Percentiles rank a stretch among this genome's conserved stretches.
phyloP scores from a whole-genome alignment of 2,888 invertebrate genomes.

The Tetranychus truncatus region DNA sequence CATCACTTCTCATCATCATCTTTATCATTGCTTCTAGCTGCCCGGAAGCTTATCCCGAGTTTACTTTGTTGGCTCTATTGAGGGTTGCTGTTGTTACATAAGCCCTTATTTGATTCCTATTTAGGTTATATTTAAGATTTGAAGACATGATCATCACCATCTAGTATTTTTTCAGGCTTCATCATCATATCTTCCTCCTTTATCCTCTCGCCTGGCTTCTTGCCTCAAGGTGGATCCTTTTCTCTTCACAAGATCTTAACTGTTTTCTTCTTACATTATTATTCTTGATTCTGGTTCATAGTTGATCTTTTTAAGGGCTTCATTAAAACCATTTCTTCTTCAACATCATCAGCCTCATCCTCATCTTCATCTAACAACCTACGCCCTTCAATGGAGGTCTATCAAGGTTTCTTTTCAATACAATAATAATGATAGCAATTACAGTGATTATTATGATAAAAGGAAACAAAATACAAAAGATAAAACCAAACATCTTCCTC shows the following conservation, averaged over 20 bases:
- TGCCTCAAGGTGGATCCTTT: not conserved
- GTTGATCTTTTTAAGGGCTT: too few relatives aligned
- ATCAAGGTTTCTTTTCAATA: not conserved
- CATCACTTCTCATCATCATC: too few relatives aligned
- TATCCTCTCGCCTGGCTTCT: not conserved
- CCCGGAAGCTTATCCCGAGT: too few relatives aligned
- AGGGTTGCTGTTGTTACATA: too few relatives aligned
- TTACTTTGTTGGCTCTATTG: too few relatives aligned
- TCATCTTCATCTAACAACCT: not conserved
- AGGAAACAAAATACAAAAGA: not conserved
- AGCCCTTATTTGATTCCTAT: too few relatives aligned
- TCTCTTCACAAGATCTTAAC: not conserved
- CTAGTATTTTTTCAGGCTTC: not conserved
- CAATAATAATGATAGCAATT: not conserved
- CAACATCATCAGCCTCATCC: not conserved
- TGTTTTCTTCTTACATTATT: not conserved
- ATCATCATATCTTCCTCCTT: not conserved
- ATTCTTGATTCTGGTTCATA: not conserved
- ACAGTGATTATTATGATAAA: not conserved
- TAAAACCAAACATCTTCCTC: not conserved
- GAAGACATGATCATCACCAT: not conserved
- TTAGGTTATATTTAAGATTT: too few relatives aligned
- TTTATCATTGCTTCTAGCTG: too few relatives aligned
- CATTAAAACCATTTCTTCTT: not conserved
- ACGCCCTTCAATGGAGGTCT: slow-evolving; percentile 1